phyloP scores from a whole-genome alignment of 2,888 invertebrate genomes.

The Iphiclides podalirius region DNA sequence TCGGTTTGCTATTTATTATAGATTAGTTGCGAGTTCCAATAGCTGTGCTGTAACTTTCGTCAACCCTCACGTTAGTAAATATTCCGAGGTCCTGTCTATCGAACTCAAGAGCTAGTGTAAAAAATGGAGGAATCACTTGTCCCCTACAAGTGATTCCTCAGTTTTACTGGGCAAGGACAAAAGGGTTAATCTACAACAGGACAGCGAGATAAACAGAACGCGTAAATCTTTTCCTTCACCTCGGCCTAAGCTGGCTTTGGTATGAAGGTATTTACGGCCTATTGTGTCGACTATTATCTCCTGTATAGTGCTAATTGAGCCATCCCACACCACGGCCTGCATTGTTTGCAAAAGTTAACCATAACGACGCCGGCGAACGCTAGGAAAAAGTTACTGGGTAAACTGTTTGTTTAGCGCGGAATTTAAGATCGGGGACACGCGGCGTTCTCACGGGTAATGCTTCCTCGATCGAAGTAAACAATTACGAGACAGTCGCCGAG shows the following conservation, averaged over 20 bases:
- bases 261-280: slow-evolving; percentile 57
- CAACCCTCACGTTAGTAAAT: not conserved
- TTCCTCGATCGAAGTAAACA: slow-evolving; percentile 61
- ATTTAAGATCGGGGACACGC: slow-evolving; percentile 11
- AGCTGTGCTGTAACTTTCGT: too few species aligned
- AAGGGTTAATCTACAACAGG: slow-evolving; percentile 23
- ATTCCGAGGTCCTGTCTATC: not conserved
- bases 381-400: too few species aligned
- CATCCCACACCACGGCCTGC: slow-evolving; percentile 63
- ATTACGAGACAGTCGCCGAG: slow-evolving; percentile 58
- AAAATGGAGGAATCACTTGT: not conserved
- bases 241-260: slow-evolving; percentile 30
- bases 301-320: slow-evolving; percentile 68
- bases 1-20: too few species aligned
- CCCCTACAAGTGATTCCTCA: too few species aligned
- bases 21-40: too few species aligned
- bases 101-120: slow-evolving; percentile 11
- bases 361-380: too few species aligned
- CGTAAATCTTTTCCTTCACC: slow-evolving; percentile 34
- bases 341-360: slow-evolving; percentile 73
- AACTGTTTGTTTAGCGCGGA: slow-evolving; percentile 18
- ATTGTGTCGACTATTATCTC: slow-evolving; percentile 63
- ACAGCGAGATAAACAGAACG: slow-evolving; percentile 20
- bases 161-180: slow-evolving; percentile 13
- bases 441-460: slow-evolving; percentile 38